Conservation (phyloP, 2,888 invertebrate genomes). For the Eristalis intricaria region DNA sequence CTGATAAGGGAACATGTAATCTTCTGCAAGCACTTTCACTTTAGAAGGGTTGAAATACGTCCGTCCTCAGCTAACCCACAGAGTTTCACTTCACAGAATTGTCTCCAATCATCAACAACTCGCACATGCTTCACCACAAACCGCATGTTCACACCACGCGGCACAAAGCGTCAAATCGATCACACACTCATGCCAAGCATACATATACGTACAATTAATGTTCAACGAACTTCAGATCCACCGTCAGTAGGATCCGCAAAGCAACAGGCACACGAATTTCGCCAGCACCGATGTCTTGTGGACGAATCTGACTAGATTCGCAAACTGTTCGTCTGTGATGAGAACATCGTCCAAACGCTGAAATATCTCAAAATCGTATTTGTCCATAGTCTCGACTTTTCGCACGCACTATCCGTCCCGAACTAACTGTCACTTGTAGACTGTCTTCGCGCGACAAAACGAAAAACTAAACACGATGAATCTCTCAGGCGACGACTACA, state of each 20-base stretch:
- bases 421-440: not conserved
- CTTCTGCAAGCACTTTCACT: no score
- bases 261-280: conserved; percentile 51
- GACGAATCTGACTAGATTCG: conserved; percentile 47
- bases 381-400: conserved; percentile 53
- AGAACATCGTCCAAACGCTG: conserved; percentile 64
- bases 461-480: not conserved
- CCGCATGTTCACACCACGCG: not conserved
- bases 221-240: not conserved
- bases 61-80: not conserved
- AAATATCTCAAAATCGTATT: conserved; percentile 64
- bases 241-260: conserved; percentile 43
- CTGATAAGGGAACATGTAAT: no score
- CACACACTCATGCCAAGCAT: not conserved
- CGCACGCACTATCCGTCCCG: not conserved
- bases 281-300: conserved; percentile 56
- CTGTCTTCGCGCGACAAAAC: conserved; percentile 1
- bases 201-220: not conserved
- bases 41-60: no score
- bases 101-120: not conserved
- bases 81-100: not conserved
- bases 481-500: not conserved
- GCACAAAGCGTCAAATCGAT: not conserved
- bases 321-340: conserved; percentile 59
- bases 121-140: not conserved